phyloP scores from a whole-genome alignment of 2,797 vertebrate species.

The Lophotriccus pileatus region DNA sequence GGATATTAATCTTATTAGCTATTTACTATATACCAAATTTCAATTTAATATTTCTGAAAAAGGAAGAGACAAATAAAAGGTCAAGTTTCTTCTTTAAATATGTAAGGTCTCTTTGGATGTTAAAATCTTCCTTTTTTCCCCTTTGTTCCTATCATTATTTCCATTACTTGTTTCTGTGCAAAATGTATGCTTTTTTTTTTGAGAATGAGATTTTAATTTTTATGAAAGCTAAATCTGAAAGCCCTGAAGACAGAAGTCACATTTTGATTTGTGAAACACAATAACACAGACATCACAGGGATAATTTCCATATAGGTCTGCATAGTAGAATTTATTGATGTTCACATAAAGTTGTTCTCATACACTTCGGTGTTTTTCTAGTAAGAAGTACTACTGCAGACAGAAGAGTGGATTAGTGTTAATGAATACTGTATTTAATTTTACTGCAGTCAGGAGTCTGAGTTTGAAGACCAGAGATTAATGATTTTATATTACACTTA shows the following conservation, averaged over 20 bases:
- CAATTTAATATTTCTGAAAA: background rate
- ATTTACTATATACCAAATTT: background rate
- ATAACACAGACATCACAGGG: background rate
- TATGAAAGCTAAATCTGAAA: background rate
- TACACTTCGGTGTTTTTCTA: background rate
- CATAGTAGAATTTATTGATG: background rate
- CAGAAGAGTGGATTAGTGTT: background rate
- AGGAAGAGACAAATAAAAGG: background rate
- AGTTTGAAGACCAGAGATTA: background rate
- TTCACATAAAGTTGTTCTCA: background rate
- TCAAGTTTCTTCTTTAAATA: background rate
- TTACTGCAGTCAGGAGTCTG: background rate
- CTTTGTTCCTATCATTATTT: background rate
- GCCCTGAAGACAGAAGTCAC: background rate
- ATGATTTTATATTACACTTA: background rate
- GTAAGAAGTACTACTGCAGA: background rate
- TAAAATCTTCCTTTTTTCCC: background rate
- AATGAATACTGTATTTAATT: background rate
- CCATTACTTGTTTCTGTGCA: background rate
- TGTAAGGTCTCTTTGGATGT: background rate
- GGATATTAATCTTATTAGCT: background rate
- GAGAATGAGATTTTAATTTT: background rate
- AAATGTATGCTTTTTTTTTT: background rate
- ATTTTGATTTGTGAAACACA: background rate
- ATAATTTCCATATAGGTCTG: background rate